Percentiles rank a stretch among this genome's conserved stretches.
These are phyloP conservation scores for Vulpes ferrilata DNA, from an alignment of 2,113 vertebrate genomes.

Conservation along the genomic window DNA sequence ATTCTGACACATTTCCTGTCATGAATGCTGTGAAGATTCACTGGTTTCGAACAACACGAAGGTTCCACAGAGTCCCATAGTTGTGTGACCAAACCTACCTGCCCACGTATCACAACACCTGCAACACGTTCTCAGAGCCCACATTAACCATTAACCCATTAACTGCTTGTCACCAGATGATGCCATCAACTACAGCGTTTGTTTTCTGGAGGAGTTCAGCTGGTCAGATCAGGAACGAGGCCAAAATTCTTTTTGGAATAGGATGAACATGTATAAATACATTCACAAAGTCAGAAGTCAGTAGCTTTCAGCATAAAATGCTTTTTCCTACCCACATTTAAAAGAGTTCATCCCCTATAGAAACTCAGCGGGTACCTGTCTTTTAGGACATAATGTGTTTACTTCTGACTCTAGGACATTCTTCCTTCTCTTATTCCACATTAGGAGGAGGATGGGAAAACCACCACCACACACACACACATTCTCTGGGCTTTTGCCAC, in stretches of 20 bases:
- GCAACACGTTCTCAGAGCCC: rapidly evolving
- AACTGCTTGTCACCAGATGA: rapidly evolving
- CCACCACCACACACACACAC: too few relatives aligned
- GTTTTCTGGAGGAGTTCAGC: neutral
- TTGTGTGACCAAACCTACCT: neutral
- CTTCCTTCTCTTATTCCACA: too few relatives aligned
- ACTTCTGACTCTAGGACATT: rapidly evolving
- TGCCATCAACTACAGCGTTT: rapidly evolving
- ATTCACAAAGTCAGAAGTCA: too few relatives aligned
- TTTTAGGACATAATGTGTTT: neutral
- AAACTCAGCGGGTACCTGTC: rapidly evolving
- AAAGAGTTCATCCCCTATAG: neutral
- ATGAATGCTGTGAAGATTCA: too few relatives aligned
- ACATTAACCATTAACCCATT: rapidly evolving
- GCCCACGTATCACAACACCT: rapidly evolving
- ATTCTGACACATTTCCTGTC: too few relatives aligned
- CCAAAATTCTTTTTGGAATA: neutral
- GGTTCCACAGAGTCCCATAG: rapidly evolving
- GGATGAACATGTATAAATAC: neutral
- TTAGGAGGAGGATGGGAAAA: neutral
- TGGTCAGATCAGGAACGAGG: rapidly evolving
- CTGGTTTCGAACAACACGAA: rapidly evolving
- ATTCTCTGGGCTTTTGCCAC: neutral
- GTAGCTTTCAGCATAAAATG: neutral
- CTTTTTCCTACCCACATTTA: neutral